phyloP scores from a whole-genome alignment of 1,140 invertebrate genomes.

The Caerostris extrusa region DNA sequence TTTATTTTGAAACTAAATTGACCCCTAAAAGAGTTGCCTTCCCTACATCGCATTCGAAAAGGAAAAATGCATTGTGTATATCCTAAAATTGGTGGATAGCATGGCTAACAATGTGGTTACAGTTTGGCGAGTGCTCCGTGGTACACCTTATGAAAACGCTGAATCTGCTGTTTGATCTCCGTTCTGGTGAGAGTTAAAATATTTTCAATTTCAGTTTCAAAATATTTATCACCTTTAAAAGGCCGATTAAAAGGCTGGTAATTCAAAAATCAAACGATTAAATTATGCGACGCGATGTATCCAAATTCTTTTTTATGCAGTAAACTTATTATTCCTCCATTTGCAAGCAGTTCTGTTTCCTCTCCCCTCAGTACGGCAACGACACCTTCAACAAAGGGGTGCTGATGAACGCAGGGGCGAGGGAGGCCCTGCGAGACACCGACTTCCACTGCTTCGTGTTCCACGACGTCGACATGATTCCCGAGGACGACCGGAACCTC shows the following conservation, averaged over 20 bases:
- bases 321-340: neutral
- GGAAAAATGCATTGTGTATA: neutral
- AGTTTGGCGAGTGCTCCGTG: too few species aligned
- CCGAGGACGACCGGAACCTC: slow-evolving; percentile 92
- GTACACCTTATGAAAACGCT: too few species aligned
- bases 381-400: slow-evolving; percentile 95
- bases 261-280: too few species aligned
- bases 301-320: too few species aligned
- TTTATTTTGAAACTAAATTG: slow-evolving; percentile 73
- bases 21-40: neutral
- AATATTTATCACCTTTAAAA: too few species aligned
- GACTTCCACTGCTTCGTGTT: slow-evolving; percentile 94
- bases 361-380: slow-evolving; percentile 81
- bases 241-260: too few species aligned
- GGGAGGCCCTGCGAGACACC: slow-evolving; percentile 85
- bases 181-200: too few species aligned
- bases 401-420: slow-evolving; percentile 95
- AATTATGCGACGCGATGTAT: too few species aligned
- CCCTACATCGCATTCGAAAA: neutral
- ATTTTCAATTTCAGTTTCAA: too few species aligned
- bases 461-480: slow-evolving; percentile 97
- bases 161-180: too few species aligned
- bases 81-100: neutral
- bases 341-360: too few species aligned
- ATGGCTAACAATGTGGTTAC: too few species aligned